A percentile compares a stretch with the other conserved stretches of the same genome.
These are phyloP conservation scores for Drosophila takahashii DNA, from an alignment of 1,140 invertebrate genomes.

Conservation along the genomic window DNA sequence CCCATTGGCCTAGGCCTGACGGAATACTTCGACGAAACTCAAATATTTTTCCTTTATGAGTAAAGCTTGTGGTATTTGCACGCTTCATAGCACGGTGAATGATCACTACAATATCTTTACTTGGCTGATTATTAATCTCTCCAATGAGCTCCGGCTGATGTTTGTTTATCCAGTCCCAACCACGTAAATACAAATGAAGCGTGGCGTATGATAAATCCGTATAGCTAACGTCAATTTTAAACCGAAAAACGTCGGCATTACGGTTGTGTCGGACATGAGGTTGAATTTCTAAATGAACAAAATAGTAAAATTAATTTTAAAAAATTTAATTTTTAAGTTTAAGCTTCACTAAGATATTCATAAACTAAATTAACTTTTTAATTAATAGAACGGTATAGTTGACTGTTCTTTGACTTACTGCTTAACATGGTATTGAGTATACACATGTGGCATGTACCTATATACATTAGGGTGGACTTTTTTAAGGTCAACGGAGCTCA, in stretches of 20 bases:
- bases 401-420: no score
- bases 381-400: no score
- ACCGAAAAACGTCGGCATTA: conserved; percentile 61
- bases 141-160: conserved; percentile 58
- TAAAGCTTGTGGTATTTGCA: conserved; percentile 55
- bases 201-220: conserved; percentile 68
- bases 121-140: conserved; percentile 28
- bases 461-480: no score
- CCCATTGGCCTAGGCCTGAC: conserved; percentile 88
- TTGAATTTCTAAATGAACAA: conserved; percentile 28
- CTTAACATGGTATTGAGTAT: no score
- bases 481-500: no score
- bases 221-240: conserved; percentile 57
- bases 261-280: conserved; percentile 55
- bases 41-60: conserved; percentile 65
- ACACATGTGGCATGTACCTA: no score
- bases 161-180: conserved; percentile 66
- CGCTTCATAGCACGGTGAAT: conserved; percentile 51
- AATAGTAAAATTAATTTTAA: neutral
- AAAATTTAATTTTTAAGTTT: neutral
- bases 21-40: conserved; percentile 74
- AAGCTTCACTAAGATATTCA: neutral
- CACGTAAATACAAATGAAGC: conserved; percentile 70
- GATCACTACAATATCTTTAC: conserved; percentile 58
- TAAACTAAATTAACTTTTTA: no score